Evolutionary conservation across 2,888 invertebrate genomes (phyloP), one percentile per base, ranked within the genome.

Genomic region (Pharmacophagus antenor): DNA sequence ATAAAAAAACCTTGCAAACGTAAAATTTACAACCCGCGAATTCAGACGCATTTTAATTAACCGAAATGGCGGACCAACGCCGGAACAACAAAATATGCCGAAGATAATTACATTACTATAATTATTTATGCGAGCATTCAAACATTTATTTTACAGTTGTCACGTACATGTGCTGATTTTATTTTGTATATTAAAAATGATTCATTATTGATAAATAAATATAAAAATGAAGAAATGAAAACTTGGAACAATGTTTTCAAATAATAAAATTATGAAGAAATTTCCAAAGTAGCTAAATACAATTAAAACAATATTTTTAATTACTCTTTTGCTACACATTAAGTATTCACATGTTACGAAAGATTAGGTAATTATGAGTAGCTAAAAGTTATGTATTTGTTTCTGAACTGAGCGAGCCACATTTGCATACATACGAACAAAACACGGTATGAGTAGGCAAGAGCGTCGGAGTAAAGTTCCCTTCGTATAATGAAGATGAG

Each of bases 21-120:
- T 71, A 77, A 84, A 88, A 88, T 89, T 88, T 88, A 88, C 85
- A 82, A 79, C 86, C 42, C 77, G 73, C 73, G 78, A 80, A 84
- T 85, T 81, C 82, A 80, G 82, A 79, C 76, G 83, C 83, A 82
- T 87, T 89, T 88, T 88, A 88, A 88, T 88, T 87, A 88, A 87
- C 85, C 79, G 74, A 77, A 80, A 78, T 73, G 53, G 74, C 68
- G 70, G 70, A 72, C 67, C 67, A 69, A 68, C 52, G 42, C 42
- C 65, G 65, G 66, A 68, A 66, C 72, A 72, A 63, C 37, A 62
- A 58, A 64, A 68, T 65, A 68, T 70, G 62, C 60, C 65, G 59
- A 64, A 59, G 63, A 64, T 69, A 71, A 73, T 69, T 59, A 66
- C 54, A 61, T 62, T 64, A 64, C 63, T 61, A 54, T 64, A 58